Evolutionary conservation across 2,797 vertebrate genomes (phyloP).

Genomic region (Sebastes aleutianus): DNA sequence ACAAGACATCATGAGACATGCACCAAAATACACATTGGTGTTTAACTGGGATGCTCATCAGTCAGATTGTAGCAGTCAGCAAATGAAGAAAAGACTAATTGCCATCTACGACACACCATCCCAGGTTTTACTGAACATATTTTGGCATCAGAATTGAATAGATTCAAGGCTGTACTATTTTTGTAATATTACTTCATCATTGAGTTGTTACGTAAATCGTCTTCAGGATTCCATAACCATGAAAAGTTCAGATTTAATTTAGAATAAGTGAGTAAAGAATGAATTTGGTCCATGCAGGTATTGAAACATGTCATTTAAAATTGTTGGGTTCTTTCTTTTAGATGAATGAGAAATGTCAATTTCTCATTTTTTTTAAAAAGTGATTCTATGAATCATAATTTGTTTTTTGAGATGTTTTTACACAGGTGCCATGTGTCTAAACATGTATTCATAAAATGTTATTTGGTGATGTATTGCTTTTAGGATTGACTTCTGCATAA

Average conservation of each 20-base stretch:
- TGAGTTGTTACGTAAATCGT: neutral
- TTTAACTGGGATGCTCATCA: neutral
- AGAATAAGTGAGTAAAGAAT: neutral
- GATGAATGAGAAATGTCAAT: neutral
- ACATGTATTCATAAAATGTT: neutral
- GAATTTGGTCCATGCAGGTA: neutral
- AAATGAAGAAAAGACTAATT: neutral
- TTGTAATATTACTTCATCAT: neutral
- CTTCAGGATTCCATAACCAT: neutral
- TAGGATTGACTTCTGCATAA: neutral
- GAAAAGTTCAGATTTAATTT: neutral
- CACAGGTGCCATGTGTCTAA: neutral
- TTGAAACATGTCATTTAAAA: neutral
- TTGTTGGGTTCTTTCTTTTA: neutral
- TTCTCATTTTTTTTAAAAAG: neutral
- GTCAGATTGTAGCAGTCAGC: neutral
- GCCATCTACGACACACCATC: neutral
- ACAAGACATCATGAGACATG: neutral
- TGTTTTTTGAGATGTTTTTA: neutral
- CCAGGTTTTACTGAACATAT: neutral
- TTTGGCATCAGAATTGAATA: neutral
- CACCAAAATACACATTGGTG: neutral
- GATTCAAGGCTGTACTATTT: neutral
- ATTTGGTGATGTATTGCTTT: neutral
- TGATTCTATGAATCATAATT: slow-evolving; percentile 55